These are phyloP conservation scores for Trachurus trachurus DNA, from an alignment of 2,797 vertebrate genomes.

Conservation along the genomic window DNA sequence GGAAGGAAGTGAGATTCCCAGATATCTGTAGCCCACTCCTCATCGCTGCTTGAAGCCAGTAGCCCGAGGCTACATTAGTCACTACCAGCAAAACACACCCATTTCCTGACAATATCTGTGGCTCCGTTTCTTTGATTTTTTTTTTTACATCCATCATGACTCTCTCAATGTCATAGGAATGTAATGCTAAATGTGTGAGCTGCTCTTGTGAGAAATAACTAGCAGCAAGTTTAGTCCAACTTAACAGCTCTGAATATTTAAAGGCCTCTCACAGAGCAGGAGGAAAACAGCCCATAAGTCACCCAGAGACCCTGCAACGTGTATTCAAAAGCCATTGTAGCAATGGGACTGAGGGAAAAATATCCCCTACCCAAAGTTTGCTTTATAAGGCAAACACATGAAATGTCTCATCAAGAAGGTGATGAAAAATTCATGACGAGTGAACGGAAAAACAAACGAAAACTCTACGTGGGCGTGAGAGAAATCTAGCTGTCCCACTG, in stretches of 20 bases:
- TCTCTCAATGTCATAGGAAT: background rate
- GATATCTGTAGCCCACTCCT: background rate
- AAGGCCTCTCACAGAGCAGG: background rate
- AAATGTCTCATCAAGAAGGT: conserved; percentile 62
- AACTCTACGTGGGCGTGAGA: conserved; percentile 51
- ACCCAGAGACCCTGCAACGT: background rate
- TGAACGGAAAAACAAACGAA: conserved; percentile 70
- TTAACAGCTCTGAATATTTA: background rate
- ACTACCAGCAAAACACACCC: background rate
- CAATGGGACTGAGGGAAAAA: conserved; percentile 28
- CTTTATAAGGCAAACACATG: conserved; percentile 44
- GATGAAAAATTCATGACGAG: conserved; percentile 78
- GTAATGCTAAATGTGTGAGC: background rate
- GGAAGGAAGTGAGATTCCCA: background rate
- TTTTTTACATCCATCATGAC: background rate
- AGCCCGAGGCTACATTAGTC: background rate
- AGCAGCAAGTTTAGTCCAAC: background rate
- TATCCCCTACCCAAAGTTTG: conserved; percentile 32
- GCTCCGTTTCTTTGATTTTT: background rate
- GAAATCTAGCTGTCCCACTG: conserved; percentile 43
- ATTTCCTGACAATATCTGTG: background rate
- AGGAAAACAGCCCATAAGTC: background rate
- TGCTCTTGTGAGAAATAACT: background rate
- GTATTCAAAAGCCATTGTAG: conserved; percentile 16
- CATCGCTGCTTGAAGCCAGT: background rate